Conservation (phyloP, 2,797 vertebrate genomes). For the Scarus forsteni region DNA sequence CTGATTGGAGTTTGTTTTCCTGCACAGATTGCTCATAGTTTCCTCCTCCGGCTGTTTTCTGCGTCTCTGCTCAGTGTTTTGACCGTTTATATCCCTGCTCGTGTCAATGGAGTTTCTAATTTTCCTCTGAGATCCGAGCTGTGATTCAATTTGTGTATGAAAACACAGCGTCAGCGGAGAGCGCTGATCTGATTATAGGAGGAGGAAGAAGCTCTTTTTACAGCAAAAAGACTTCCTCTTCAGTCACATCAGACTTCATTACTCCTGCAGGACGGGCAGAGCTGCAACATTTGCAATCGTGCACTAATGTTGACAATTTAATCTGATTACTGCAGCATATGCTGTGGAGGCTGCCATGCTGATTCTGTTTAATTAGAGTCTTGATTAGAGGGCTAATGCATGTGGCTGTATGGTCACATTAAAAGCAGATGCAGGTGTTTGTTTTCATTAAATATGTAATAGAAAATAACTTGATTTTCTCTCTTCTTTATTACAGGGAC, state of each 20-base stretch:
- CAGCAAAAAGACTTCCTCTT: conserved; percentile 20
- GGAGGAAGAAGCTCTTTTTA: conserved; percentile 35
- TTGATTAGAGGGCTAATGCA: conserved; percentile 25
- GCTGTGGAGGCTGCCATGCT: conserved; percentile 5
- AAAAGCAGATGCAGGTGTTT: background rate
- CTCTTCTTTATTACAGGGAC: background rate
- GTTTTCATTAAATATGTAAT: conserved; percentile 3
- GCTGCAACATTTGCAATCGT: conserved; percentile 37
- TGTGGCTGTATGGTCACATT: conserved; percentile 4
- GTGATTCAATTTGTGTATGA: conserved; percentile 45
- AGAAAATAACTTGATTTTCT: no score
- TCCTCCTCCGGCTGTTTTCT: background rate
- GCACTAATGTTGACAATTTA: conserved; percentile 50
- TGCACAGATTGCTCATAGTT: background rate
- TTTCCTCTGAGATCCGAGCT: conserved; percentile 33
- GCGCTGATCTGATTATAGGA: conserved; percentile 54
- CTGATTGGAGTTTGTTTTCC: background rate
- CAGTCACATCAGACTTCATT: conserved; percentile 33
- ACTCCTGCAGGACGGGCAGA: conserved; percentile 33
- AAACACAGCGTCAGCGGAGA: conserved; percentile 46
- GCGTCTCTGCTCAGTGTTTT: background rate
- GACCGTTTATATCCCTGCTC: conserved; percentile 17
- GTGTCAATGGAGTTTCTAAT: conserved; percentile 20
- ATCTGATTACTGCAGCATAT: conserved; percentile 49
- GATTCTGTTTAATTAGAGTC: conserved; percentile 31